Evolutionary conservation across 2,797 vertebrate genomes (phyloP).

Genomic region (Gallinago stenura): DNA sequence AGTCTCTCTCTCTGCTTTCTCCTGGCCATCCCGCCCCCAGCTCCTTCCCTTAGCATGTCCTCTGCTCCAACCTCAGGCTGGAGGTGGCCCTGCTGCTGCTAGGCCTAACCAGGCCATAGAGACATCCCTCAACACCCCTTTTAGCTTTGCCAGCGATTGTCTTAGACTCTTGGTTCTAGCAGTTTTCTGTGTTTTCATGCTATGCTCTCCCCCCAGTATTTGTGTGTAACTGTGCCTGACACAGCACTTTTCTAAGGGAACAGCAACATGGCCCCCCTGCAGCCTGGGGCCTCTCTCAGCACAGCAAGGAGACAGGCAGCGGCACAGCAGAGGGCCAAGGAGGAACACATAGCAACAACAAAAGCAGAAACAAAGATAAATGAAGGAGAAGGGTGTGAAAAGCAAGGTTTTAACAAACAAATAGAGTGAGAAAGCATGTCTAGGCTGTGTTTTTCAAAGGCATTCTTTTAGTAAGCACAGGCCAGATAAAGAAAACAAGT

Average conservation of each 20-base stretch:
- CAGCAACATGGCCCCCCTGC: fast-evolving
- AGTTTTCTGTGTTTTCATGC: not conserved
- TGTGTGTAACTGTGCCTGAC: not conserved
- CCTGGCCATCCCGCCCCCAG: fast-evolving
- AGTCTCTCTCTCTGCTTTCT: not conserved
- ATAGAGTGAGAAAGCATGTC: not conserved
- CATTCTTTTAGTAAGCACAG: not conserved
- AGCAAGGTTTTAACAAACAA: not conserved
- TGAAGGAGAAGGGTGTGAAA: not conserved
- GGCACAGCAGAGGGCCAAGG: not conserved
- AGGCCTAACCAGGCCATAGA: not conserved
- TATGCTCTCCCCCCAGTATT: fast-evolving
- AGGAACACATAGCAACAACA: not conserved
- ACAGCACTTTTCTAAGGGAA: not conserved
- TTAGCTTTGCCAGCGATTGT: not conserved
- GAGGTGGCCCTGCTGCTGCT: fast-evolving
- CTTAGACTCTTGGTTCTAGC: too few relatives aligned
- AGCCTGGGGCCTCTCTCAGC: not conserved
- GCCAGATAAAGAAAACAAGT: not conserved
- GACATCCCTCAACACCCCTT: not conserved
- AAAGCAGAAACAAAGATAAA: not conserved
- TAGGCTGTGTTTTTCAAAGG: not conserved
- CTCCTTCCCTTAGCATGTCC: not conserved
- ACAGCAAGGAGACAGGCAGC: fast-evolving
- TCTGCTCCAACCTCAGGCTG: fast-evolving